Evolutionary conservation across 2,888 invertebrate genomes (phyloP).

Genomic region (Caenorhabditis macrosperma): DNA sequence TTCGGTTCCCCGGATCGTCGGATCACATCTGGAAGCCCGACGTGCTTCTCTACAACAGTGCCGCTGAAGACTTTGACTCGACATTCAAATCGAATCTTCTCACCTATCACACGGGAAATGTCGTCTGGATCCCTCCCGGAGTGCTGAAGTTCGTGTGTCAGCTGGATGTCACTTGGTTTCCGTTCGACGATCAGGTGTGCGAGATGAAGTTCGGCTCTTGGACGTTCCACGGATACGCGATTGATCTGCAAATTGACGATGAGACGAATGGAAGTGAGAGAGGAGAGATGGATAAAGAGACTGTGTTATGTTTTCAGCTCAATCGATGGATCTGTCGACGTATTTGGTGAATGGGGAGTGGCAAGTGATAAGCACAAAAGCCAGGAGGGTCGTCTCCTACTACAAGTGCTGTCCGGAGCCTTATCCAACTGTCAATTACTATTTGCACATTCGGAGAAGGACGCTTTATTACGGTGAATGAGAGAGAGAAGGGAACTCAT

Average conservation of each 20-base stretch:
- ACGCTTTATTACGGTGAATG: constrained; percentile 99
- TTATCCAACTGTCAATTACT: constrained; percentile 84
- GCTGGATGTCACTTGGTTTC: constrained; percentile 84
- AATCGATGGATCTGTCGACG: constrained; percentile 75
- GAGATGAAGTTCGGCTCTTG: constrained; percentile 85
- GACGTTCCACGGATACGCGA: constrained; percentile 93
- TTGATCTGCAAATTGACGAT: constrained; percentile 86
- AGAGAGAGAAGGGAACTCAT: too few relatives aligned
- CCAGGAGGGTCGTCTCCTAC: constrained; percentile 78
- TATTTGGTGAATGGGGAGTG: constrained; percentile 76
- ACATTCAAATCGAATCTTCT: constrained; percentile 73
- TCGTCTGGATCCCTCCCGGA: constrained; percentile 77
- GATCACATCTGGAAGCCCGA: constrained; percentile 90
- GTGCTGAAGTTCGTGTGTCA: constrained; percentile 72
- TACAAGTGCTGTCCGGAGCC: constrained; percentile 90
- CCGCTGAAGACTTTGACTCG: constrained; percentile 73
- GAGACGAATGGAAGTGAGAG: constrained; percentile 58
- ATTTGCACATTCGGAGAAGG: constrained; percentile 94
- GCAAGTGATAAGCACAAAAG: constrained; percentile 79
- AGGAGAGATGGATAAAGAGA: not conserved
- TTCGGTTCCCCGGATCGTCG: constrained; percentile 73
- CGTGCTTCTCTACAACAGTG: constrained; percentile 74
- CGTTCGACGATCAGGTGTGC: constrained; percentile 92
- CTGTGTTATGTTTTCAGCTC: constrained; percentile 46
- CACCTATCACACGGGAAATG: constrained; percentile 71